A percentile compares a stretch with the other conserved stretches of the same genome.
Conservation (phyloP, 2,888 invertebrate species). For the Gari tellinella region DNA sequence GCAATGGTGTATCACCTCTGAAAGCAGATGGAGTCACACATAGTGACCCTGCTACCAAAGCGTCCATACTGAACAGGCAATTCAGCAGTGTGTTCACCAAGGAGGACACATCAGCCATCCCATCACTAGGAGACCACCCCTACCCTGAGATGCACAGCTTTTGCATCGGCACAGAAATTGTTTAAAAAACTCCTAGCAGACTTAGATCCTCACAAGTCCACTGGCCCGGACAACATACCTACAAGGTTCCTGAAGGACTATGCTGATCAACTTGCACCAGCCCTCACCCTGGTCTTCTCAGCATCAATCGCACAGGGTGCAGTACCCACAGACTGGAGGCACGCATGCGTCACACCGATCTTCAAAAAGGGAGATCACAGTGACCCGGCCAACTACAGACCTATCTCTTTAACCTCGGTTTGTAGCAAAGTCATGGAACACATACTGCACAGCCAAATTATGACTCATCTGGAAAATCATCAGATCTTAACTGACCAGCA, state of each 20-base stretch:
- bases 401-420: slow-evolving; percentile 54
- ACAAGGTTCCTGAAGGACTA: slow-evolving; percentile 32
- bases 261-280: slow-evolving; percentile 26
- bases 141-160: slow-evolving; percentile 2
- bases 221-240: slow-evolving; percentile 31
- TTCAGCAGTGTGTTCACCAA: slow-evolving; percentile 16
- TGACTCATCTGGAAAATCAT: slow-evolving; percentile 26
- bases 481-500: slow-evolving; percentile 48
- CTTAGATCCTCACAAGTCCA: slow-evolving; percentile 37
- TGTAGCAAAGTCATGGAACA: slow-evolving; percentile 61
- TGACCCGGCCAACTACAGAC: slow-evolving; percentile 50
- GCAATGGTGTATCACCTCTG: neutral
- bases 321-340: slow-evolving; percentile 49
- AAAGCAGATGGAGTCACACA: slow-evolving; percentile 18
- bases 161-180: neutral
- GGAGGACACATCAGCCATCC: slow-evolving; percentile 8
- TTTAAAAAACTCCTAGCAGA: neutral
- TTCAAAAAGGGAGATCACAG: slow-evolving; percentile 50
- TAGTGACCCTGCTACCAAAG: slow-evolving; percentile 9
- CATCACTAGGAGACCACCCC: neutral
- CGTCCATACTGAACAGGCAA: slow-evolving; percentile 13
- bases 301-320: slow-evolving; percentile 26
- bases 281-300: slow-evolving; percentile 33
- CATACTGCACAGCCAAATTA: slow-evolving; percentile 44
- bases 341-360: slow-evolving; percentile 40